A percentile compares a stretch with the other conserved stretches of the same genome.
These are phyloP conservation scores for Saccopteryx bilineata DNA, from an alignment of 2,113 vertebrate species.

Conservation along the genomic window DNA sequence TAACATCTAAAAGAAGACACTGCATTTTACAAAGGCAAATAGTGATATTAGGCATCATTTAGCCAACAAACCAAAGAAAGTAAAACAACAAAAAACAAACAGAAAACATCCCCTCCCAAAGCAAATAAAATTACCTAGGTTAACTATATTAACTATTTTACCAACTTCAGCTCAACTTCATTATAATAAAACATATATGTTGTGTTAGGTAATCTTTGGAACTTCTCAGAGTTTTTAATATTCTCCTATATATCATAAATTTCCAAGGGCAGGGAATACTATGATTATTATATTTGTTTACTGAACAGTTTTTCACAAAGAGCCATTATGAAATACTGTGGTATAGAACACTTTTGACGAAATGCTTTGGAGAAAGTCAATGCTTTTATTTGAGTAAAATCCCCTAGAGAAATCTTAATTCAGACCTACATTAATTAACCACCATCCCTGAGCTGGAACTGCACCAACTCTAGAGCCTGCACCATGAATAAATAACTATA, in stretches of 20 bases:
- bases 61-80: not conserved
- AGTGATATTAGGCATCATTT: not conserved
- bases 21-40: not conserved
- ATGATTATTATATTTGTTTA: not conserved
- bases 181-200: not conserved
- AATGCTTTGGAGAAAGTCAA: not conserved
- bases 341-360: not conserved
- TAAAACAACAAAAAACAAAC: not conserved
- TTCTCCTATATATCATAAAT: not conserved
- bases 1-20: not conserved
- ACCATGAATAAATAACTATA: not conserved
- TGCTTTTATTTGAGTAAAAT: not conserved
- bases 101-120: not conserved
- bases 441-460: not conserved
- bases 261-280: not conserved
- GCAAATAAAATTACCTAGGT: constrained; percentile 17
- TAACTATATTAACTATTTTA: constrained; percentile 5
- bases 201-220: not conserved
- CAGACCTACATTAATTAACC: not conserved
- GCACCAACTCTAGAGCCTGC: not conserved
- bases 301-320: not conserved
- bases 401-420: not conserved
- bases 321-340: not conserved
- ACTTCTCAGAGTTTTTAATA: not conserved
- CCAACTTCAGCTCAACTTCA: not conserved